These are phyloP conservation scores for Lepidonotus clava DNA, from an alignment of 2,888 invertebrate species.

Conservation along the genomic window DNA sequence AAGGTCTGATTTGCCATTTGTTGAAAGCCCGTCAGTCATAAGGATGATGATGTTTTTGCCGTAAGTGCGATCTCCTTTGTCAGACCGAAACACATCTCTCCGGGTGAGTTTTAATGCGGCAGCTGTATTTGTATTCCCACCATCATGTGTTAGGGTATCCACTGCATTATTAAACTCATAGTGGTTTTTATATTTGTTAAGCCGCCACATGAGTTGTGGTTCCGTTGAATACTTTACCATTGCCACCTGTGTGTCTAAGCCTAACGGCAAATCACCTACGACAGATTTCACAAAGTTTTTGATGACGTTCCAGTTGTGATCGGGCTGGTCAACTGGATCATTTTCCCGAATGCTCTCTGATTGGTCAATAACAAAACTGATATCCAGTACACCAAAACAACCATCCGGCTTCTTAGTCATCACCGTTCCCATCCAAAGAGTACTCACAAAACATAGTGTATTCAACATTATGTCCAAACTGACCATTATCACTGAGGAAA, in stretches of 20 bases:
- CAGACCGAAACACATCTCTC: neutral
- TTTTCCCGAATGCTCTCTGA: constrained; percentile 50
- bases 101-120: neutral
- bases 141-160: neutral
- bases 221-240: neutral
- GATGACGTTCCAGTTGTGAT: constrained; percentile 38
- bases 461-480: too few species aligned
- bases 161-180: neutral
- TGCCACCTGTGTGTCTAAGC: neutral
- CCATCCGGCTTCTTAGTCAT: neutral
- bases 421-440: neutral
- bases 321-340: constrained; percentile 11
- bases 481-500: too few species aligned
- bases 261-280: constrained; percentile 17
- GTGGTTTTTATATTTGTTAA: neutral
- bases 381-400: neutral
- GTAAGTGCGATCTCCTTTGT: neutral
- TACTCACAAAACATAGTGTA: too few species aligned
- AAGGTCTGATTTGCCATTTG: neutral
- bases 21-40: constrained; percentile 44
- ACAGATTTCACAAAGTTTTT: constrained; percentile 34
- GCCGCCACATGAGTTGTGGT: neutral
- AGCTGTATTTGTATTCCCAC: constrained; percentile 46
- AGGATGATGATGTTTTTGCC: constrained; percentile 15
- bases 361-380: constrained; percentile 34